A percentile compares a stretch with the other conserved stretches of the same genome.
phyloP scores from a whole-genome alignment of 2,888 invertebrate species.

The Amiota communis region DNA sequence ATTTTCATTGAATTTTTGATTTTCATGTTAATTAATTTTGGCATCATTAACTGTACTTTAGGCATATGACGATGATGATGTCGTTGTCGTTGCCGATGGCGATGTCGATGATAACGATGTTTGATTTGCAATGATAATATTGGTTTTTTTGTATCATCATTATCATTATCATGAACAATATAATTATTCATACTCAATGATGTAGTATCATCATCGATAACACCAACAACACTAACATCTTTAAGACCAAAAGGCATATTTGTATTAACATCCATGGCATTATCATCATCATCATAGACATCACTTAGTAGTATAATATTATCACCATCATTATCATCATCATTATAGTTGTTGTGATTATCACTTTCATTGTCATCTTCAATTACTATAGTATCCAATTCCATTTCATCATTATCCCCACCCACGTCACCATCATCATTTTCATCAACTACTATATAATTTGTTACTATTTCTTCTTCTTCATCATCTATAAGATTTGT shows the following conservation, averaged over 20 bases:
- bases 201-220: slow-evolving; percentile 39
- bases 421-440: slow-evolving; percentile 28
- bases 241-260: no score
- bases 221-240: slow-evolving; percentile 57
- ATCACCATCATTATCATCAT: slow-evolving; percentile 16
- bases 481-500: no score
- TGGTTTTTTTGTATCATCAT: no score
- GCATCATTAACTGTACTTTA: no score
- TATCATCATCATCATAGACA: not conserved
- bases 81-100: slow-evolving; percentile 13
- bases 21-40: no score
- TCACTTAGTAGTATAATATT: slow-evolving; percentile 30
- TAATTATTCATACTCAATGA: slow-evolving; percentile 29
- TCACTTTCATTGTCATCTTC: no score
- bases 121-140: not conserved
- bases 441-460: no score
- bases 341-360: not conserved
- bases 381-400: no score
- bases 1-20: no score
- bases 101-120: slow-evolving; percentile 23
- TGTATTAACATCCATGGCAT: no score
- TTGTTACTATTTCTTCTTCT: no score
- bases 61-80: not conserved
- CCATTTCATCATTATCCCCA: slow-evolving; percentile 24
- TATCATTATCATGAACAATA: not conserved